Conservation (phyloP, 2,797 vertebrate species). For the Xenentodon cancila region DNA sequence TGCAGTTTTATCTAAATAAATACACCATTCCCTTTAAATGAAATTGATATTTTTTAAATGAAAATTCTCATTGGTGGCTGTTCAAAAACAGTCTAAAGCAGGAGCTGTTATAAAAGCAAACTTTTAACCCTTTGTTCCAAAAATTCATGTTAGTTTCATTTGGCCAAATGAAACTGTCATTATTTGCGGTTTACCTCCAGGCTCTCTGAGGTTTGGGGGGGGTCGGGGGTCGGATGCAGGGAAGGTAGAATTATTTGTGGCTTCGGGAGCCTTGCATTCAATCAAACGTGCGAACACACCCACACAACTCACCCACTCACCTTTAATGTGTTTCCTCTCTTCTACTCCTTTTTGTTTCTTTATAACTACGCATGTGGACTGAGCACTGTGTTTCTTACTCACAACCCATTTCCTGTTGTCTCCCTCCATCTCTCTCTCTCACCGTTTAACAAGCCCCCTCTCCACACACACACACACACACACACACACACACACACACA, state of each 20-base stretch:
- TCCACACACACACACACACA: slow-evolving; percentile 1
- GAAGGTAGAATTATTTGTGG: slow-evolving; percentile 17
- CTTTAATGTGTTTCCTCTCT: slow-evolving; percentile 1
- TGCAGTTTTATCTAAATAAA: too few relatives aligned
- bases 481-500: background rate
- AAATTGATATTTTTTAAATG: too few relatives aligned
- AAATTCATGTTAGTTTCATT: too few relatives aligned
- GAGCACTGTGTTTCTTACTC: background rate
- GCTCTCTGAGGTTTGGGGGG: too few relatives aligned
- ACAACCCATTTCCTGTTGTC: background rate
- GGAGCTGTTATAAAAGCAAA: too few relatives aligned
- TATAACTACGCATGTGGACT: background rate
- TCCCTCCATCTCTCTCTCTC: slow-evolving; percentile 2
- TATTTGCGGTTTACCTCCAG: too few relatives aligned
- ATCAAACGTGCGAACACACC: slow-evolving; percentile 16
- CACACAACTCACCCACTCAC: slow-evolving; percentile 8
- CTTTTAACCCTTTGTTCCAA: too few relatives aligned
- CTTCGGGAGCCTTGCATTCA: slow-evolving; percentile 13
- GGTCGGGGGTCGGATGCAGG: too few relatives aligned
- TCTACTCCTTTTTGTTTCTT: slow-evolving; percentile 1
- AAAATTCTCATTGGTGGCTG: too few relatives aligned
- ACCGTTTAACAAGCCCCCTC: slow-evolving; percentile 9
- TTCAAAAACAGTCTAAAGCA: too few relatives aligned
- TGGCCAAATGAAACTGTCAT: too few relatives aligned
- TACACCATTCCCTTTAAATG: too few relatives aligned